A percentile compares a stretch with the other conserved stretches of the same genome.
Evolutionary conservation across 2,113 vertebrate species (phyloP).

Genomic region (Sceloporus undulatus): DNA sequence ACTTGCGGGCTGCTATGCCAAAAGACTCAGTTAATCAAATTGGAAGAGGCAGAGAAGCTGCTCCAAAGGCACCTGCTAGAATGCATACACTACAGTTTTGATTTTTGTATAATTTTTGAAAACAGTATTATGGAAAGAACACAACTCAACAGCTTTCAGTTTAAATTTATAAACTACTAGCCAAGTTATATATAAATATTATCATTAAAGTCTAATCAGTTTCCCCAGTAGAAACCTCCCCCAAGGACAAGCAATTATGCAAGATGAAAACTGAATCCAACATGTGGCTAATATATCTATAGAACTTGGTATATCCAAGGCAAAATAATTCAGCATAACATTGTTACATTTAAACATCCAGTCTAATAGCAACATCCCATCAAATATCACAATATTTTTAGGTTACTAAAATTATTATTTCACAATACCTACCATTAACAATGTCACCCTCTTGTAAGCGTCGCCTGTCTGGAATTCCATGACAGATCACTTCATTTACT

Average conservation of each 20-base stretch:
- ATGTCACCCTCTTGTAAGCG: slow-evolving; percentile 95
- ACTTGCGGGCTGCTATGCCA: background rate
- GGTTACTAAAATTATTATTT: slow-evolving; percentile 22
- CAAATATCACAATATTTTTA: background rate
- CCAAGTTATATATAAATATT: slow-evolving; percentile 14
- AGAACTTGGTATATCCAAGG: background rate
- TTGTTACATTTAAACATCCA: background rate
- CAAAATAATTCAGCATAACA: background rate
- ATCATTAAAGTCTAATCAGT: background rate
- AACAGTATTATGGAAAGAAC: background rate
- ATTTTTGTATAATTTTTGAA: slow-evolving; percentile 2
- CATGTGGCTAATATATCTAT: background rate
- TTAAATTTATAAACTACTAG: slow-evolving; percentile 26
- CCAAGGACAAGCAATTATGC: background rate
- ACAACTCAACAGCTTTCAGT: background rate
- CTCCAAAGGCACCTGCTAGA: background rate
- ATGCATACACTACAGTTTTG: background rate
- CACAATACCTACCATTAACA: slow-evolving; percentile 88
- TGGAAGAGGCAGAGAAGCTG: background rate
- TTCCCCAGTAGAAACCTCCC: background rate
- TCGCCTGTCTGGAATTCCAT: slow-evolving; percentile 96
- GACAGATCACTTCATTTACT: slow-evolving; percentile 99
- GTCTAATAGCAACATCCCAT: background rate
- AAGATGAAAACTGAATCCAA: no score
- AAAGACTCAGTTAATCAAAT: background rate